Evolutionary conservation across 1,140 invertebrate genomes (phyloP).

Genomic region (Drosophila asahinai): DNA sequence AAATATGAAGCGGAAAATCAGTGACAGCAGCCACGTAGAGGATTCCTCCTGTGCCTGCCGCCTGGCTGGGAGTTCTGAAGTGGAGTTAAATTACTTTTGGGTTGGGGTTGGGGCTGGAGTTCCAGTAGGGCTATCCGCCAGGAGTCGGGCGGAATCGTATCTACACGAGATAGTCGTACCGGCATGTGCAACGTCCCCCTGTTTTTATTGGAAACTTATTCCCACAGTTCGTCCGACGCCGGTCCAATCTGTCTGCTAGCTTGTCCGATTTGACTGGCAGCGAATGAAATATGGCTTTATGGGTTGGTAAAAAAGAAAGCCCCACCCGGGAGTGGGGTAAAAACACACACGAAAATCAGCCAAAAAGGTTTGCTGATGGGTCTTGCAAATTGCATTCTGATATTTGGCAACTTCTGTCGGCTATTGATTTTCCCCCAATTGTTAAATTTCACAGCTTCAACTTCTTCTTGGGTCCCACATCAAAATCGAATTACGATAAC

Average conservation of each 20-base stretch:
- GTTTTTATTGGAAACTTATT: conserved; percentile 75
- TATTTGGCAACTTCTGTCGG: conserved; percentile 69
- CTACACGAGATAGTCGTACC: conserved; percentile 32
- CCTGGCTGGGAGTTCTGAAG: conserved; percentile 64
- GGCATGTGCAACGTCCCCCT: conserved; percentile 40
- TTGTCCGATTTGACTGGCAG: conserved; percentile 81
- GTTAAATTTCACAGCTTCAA: conserved; percentile 37
- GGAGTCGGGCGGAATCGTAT: conserved; percentile 25
- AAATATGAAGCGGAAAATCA: conserved; percentile 82
- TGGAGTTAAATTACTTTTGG: conserved; percentile 81
- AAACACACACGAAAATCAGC: conserved; percentile 59
- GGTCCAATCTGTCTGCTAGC: conserved; percentile 77
- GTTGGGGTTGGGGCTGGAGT: conserved; percentile 13
- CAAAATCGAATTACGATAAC: conserved; percentile 40
- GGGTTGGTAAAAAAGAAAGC: conserved; percentile 18
- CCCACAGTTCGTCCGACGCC: conserved; percentile 60
- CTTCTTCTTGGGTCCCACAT: conserved; percentile 12
- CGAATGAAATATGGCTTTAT: conserved; percentile 80
- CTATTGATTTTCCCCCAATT: conserved; percentile 72
- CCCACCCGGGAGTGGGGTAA: conserved; percentile 6
- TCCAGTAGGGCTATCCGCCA: background rate
- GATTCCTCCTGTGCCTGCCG: conserved; percentile 47
- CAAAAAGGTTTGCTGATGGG: conserved; percentile 53
- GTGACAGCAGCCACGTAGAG: conserved; percentile 68
- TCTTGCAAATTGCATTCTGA: conserved; percentile 79